Conservation (phyloP, 2,113 vertebrate species). For the Coryphaenoides rupestris region DNA sequence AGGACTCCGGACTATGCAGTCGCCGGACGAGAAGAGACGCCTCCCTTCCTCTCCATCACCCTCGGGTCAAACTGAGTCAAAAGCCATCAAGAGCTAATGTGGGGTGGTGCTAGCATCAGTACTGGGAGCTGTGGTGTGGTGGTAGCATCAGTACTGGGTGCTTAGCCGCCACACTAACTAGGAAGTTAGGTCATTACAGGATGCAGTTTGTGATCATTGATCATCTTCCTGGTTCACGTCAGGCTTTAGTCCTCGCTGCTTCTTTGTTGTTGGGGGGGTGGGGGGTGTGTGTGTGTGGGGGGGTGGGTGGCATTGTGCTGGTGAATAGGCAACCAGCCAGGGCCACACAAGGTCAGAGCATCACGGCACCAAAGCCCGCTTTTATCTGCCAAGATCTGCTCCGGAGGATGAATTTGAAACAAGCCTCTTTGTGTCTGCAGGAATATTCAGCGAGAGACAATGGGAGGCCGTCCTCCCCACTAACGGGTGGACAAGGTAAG, state of each 20-base stretch:
- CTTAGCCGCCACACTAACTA: too few relatives aligned
- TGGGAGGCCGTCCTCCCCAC: conserved; percentile 91
- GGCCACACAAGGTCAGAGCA: conserved; percentile 42
- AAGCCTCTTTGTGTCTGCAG: conserved; percentile 84
- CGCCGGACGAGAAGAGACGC: not conserved
- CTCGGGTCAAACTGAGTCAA: too few relatives aligned
- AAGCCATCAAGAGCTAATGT: too few relatives aligned
- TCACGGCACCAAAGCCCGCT: conserved; percentile 73
- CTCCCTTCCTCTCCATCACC: not conserved
- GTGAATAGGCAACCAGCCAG: conserved; percentile 13
- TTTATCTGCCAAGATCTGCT: conserved; percentile 80
- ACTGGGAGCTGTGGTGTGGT: too few relatives aligned
- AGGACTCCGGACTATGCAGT: too few relatives aligned
- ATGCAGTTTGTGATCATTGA: too few relatives aligned
- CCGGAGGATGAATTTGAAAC: conserved; percentile 76
- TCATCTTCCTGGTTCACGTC: too few relatives aligned
- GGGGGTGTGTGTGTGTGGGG: too few relatives aligned
- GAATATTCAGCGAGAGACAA: conserved; percentile 94
- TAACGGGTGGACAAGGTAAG: conserved; percentile 89
- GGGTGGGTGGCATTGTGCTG: too few relatives aligned
- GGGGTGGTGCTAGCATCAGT: too few relatives aligned
- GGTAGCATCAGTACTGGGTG: too few relatives aligned
- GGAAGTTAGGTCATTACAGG: too few relatives aligned
- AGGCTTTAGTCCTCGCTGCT: conserved; percentile 7
- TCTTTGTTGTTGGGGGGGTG: conserved; percentile 1